Conservation (phyloP, 2,113 vertebrate species). For the Gavia stellata region DNA sequence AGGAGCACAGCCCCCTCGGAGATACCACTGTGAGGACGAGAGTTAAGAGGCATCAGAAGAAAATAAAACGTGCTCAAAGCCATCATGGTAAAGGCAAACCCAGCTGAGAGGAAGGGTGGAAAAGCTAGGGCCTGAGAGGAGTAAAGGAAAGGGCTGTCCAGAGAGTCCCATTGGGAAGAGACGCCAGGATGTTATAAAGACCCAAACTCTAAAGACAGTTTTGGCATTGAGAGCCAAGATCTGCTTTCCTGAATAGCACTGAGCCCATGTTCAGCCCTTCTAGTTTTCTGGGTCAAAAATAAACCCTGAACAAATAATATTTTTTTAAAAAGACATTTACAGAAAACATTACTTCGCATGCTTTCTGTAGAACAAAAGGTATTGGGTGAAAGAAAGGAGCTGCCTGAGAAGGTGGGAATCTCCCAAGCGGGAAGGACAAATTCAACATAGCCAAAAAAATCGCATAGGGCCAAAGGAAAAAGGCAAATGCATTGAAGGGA, state of each 20-base stretch:
- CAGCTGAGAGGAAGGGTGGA: not conserved
- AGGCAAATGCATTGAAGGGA: not conserved
- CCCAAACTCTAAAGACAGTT: not conserved
- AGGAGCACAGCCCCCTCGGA: rapidly evolving
- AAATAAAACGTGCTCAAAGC: not conserved
- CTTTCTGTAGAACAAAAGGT: not conserved
- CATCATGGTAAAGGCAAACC: not conserved
- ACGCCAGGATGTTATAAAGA: not conserved
- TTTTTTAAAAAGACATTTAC: not conserved
- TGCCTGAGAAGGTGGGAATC: not conserved
- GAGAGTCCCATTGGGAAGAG: not conserved
- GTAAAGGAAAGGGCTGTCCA: not conserved
- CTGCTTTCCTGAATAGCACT: not conserved
- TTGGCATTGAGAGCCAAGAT: not conserved
- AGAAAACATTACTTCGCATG: not conserved
- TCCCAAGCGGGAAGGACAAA: not conserved
- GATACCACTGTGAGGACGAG: rapidly evolving
- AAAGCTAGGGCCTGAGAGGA: not conserved
- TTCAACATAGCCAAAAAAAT: not conserved
- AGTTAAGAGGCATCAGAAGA: not conserved
- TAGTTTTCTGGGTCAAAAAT: not conserved
- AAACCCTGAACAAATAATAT: not conserved
- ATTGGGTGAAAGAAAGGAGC: not conserved
- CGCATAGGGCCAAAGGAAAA: not conserved
- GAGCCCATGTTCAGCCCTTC: not conserved